Percentiles rank a stretch among this genome's conserved stretches.
Evolutionary conservation across 2,797 vertebrate species (phyloP).

Genomic region (Serranus cabrilla): DNA sequence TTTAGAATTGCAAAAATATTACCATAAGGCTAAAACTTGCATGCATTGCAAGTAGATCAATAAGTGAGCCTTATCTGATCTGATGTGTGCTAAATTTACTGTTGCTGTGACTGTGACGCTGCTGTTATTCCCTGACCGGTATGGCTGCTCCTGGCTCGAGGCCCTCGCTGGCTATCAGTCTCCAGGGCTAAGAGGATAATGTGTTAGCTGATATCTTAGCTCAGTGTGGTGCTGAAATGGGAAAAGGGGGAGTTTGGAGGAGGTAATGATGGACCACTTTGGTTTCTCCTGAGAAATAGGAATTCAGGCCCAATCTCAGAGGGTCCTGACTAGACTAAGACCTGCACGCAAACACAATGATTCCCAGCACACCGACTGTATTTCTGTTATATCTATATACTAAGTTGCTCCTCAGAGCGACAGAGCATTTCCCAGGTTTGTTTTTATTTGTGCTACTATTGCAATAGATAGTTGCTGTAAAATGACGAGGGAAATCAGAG

Average conservation of each 20-base stretch:
- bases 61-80: slow-evolving; percentile 62
- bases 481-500: slow-evolving; percentile 23
- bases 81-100: slow-evolving; percentile 75
- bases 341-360: slow-evolving; percentile 25
- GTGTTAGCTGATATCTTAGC: slow-evolving; percentile 90
- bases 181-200: slow-evolving; percentile 89
- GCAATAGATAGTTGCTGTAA: slow-evolving; percentile 17
- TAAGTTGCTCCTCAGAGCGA: slow-evolving; percentile 1
- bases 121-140: slow-evolving; percentile 75
- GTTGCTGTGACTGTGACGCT: slow-evolving; percentile 70
- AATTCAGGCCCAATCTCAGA: slow-evolving; percentile 71
- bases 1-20: background rate
- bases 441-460: background rate
- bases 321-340: slow-evolving; percentile 46
- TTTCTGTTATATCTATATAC: slow-evolving; percentile 17
- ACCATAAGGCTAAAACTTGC: background rate
- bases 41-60: slow-evolving; percentile 38
- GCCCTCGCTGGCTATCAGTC: slow-evolving; percentile 84
- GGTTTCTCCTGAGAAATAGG: slow-evolving; percentile 81
- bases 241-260: slow-evolving; percentile 80
- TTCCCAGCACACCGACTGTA: slow-evolving; percentile 37
- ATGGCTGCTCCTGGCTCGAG: slow-evolving; percentile 78
- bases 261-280: slow-evolving; percentile 87
- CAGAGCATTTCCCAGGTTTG: background rate
- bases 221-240: slow-evolving; percentile 90